Percentiles rank a stretch among this genome's conserved stretches.
Evolutionary conservation across 2,888 invertebrate species (phyloP).

Genomic region (Zygaena filipendulae): DNA sequence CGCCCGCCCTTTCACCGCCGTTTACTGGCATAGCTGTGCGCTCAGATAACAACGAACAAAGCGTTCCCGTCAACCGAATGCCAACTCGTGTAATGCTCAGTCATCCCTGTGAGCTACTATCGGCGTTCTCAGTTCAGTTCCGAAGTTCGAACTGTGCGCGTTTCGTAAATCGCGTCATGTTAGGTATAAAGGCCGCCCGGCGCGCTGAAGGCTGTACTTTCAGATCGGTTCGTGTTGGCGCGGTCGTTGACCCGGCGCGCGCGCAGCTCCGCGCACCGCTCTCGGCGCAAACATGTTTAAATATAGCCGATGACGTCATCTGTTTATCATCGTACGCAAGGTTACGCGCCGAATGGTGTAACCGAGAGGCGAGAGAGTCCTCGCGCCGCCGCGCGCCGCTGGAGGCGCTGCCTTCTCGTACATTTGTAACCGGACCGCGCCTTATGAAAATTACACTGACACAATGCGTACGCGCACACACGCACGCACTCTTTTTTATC

Average conservation of each 20-base stretch:
- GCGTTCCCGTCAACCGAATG: conserved; percentile 31
- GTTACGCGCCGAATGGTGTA: conserved; percentile 35
- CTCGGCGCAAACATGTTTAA: conserved; percentile 45
- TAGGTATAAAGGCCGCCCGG: too few relatives aligned
- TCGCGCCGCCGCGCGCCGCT: conserved; percentile 30
- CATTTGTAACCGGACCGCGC: not conserved
- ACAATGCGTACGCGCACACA: too few relatives aligned
- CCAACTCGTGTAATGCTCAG: conserved; percentile 37
- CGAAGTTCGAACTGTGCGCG: too few relatives aligned
- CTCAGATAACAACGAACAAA: conserved; percentile 41
- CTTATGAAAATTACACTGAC: too few relatives aligned
- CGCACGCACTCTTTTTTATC: too few relatives aligned
- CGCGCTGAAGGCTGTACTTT: too few relatives aligned
- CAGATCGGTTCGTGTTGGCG: conserved; percentile 29
- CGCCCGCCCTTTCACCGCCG: too few relatives aligned
- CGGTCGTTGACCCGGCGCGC: conserved; percentile 50
- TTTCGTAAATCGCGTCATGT: too few relatives aligned
- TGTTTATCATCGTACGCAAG: conserved; percentile 65
- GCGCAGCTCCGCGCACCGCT: conserved; percentile 30
- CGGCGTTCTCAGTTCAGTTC: conserved; percentile 21
- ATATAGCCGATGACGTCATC: conserved; percentile 58
- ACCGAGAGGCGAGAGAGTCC: too few relatives aligned
- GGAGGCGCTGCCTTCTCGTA: conserved; percentile 22
- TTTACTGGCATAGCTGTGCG: conserved; percentile 40
- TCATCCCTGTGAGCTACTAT: conserved; percentile 32